Evolutionary conservation across 2,797 vertebrate genomes (phyloP), one percentile per base, ranked within the genome.

Genomic region (Cynopterus sphinx): DNA sequence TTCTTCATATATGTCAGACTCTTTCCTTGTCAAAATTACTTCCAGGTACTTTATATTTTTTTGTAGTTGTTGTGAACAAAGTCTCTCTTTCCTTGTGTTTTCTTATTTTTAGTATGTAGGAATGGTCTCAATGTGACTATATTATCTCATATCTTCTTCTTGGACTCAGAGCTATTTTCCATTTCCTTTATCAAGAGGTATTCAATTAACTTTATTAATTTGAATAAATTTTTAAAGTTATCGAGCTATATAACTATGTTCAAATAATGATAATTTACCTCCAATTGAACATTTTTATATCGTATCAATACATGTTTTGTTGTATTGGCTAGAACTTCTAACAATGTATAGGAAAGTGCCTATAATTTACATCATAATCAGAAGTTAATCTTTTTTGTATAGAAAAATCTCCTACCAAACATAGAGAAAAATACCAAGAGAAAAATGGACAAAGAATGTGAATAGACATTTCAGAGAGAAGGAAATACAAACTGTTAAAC

Each of bases 141-240:
- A 26, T 67, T 75, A 31, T 59, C 12, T 85, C 77, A 51, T 19
- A 59, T 49, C 63, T 79, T 94, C 28, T 88, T 88, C 9, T n/a
- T 81, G 19, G 39, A 71, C 59, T 17, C 9, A 26, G 19, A 33
- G 67, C 65, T 53, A 68, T 67, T 74, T 93, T 74, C 15, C 21
- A 59, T 71, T 93, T 81, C 22, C 70, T 87, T 68, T 81, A 63
- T 61, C 67, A 63, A 9, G 43, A 65, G 46, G 10, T 41, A 86
- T 46, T 95, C 16, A 81, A 55, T 92, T 89, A 86, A 49, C 43
- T 94, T n/a, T 77, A 78, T 67, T 83, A 65, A 83, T 65, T 74
- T 65, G 17, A 90, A 71, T 83, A 41, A 31, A 59, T 88, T 86
- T 94, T 82, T 71, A 59, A 93, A 89, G 59, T 85, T 74, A 63